Evolutionary conservation across 2,113 vertebrate genomes (phyloP).

Genomic region (Peromyscus californicus): DNA sequence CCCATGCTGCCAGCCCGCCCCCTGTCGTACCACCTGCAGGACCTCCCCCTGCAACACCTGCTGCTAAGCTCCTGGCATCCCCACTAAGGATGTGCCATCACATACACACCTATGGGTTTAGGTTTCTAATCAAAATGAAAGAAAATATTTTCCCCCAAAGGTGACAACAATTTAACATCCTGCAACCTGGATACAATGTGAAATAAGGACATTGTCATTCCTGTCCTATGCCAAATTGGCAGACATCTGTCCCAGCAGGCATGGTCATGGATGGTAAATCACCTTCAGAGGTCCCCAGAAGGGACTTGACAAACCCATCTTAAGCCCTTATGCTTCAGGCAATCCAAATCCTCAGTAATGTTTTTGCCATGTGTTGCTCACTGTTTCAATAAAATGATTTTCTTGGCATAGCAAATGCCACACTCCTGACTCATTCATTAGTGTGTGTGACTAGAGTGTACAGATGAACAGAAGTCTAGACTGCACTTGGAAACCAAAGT

Average conservation of each 20-base stretch:
- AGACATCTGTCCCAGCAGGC: not conserved
- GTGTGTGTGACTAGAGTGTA: not conserved
- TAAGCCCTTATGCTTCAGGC: not conserved
- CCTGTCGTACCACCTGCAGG: constrained; percentile 74
- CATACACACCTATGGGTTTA: not conserved
- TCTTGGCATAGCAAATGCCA: not conserved
- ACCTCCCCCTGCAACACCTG: constrained; percentile 68
- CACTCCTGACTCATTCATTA: constrained; percentile 9
- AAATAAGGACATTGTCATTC: not conserved
- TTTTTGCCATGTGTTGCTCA: not conserved
- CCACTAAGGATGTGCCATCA: not conserved
- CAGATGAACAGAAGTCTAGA: not conserved
- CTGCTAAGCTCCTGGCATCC: constrained; percentile 35
- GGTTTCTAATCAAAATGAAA: constrained; percentile 6
- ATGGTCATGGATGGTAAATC: not conserved
- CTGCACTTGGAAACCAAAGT: not conserved
- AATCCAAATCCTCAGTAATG: not conserved
- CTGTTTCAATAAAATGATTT: constrained; percentile 74
- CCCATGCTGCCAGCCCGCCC: constrained; percentile 77
- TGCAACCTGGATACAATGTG: not conserved
- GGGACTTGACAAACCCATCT: not conserved
- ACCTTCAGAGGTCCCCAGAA: not conserved
- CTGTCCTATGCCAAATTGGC: not conserved
- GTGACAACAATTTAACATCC: not conserved
- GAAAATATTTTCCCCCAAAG: not conserved